A percentile compares a stretch with the other conserved stretches of the same genome.
These are phyloP conservation scores for Montipora efflorescens DNA, from an alignment of 64 coral and sea anemone species.

Conservation along the genomic window DNA sequence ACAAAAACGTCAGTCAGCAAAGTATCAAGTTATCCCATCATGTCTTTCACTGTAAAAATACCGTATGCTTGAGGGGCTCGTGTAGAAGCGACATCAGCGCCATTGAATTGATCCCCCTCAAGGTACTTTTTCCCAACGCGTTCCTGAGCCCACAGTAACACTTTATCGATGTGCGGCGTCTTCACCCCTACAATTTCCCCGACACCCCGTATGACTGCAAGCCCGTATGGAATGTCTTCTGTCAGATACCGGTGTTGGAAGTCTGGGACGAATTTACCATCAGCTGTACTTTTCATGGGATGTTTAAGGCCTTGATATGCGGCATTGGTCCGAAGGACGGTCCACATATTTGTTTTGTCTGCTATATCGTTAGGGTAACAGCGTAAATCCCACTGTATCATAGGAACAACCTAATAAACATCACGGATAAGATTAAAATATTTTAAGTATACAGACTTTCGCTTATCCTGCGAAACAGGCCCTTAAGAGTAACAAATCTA, in stretches of 20 bases:
- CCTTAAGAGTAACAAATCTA: too few species aligned
- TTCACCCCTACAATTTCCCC: conserved; percentile 69
- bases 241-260: conserved; percentile 58
- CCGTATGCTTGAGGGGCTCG: conserved; percentile 73
- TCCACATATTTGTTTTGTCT: conserved; percentile 43
- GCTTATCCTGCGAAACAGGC: too few species aligned
- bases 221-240: conserved; percentile 64
- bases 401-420: neutral
- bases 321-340: conserved; percentile 30
- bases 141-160: conserved; percentile 69
- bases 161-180: conserved; percentile 72
- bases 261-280: conserved; percentile 46
- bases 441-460: too few species aligned
- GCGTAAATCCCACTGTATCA: conserved; percentile 5
- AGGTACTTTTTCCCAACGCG: conserved; percentile 78
- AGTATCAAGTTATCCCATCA: neutral
- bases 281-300: conserved; percentile 12
- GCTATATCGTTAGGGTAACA: conserved; percentile 36
- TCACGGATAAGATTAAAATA: neutral
- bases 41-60: conserved; percentile 15
- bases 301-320: conserved; percentile 56
- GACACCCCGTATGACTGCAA: conserved; percentile 69
- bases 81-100: conserved; percentile 60
- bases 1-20: neutral
- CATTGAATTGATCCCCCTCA: conserved; percentile 56